Base-by-base conservation (phyloP, 2,888 invertebrate genomes). In the Sarcophaga subvicina region DNA sequence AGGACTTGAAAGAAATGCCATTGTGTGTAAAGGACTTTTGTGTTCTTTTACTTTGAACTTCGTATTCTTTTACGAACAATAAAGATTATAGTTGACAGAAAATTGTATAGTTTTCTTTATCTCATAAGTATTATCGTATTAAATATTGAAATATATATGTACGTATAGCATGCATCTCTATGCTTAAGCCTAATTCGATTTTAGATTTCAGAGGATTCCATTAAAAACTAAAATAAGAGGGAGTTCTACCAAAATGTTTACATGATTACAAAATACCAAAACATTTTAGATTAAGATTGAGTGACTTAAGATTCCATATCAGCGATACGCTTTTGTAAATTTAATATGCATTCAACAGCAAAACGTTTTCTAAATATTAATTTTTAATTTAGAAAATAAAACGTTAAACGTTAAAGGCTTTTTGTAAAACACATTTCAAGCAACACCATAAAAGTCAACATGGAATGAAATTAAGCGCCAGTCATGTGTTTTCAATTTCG, bases 191-290 rank as follows among this genome's bases (percentile, higher is more conserved):
- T 86, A 86, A 86, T 86, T 83, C 80, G 73, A 83, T 86, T 86
- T 83, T 62, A 20, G 69, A 60, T 10, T 77, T 77, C 71, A 20
- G 17, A 60, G 27, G 47, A 78, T 20, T 62, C 49, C 2, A 49
- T 12, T 12, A 14, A 54, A 14, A 59, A 64, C 63, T 47, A 25
- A 72, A 80, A 80, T 54, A 62, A 69, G 59, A 69, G 63, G 87
- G 84, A 87, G 84, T 84, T 81, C 75, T 20, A 81, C 20, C 71
- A 63, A 81, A 87, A 87, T 87, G 78, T 87, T 87, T 83, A 75
- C 66, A 64, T 47, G 80, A 70, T 69, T 86, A 37, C 17, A 59
- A 66, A 47, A 17, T 12, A 54, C 8, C 10, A 62, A 78, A 67
- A 4, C 69, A 83, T 14, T 83, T 83, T 63, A 73, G 83, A 47